These are phyloP conservation scores for Micromesistius poutassou DNA, from an alignment of 2,797 vertebrate genomes.

Conservation along the genomic window DNA sequence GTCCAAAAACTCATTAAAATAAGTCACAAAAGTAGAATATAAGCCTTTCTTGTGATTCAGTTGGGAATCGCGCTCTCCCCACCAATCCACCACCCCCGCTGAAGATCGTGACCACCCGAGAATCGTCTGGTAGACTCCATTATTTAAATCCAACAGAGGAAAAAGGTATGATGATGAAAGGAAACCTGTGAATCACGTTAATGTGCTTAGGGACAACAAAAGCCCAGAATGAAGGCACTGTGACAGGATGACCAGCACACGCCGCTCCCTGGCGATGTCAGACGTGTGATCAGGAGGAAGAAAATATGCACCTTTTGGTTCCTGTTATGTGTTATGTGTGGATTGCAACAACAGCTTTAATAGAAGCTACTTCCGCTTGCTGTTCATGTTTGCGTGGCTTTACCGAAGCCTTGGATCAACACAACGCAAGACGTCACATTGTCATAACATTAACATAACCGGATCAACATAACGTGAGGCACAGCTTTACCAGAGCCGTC, in stretches of 20 bases:
- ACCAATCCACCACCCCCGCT: too few relatives aligned
- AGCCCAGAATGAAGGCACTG: neutral
- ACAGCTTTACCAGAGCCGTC: neutral
- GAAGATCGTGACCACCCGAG: neutral
- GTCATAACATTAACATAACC: too few relatives aligned
- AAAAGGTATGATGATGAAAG: neutral
- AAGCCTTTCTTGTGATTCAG: neutral
- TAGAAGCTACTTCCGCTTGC: neutral
- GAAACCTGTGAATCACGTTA: neutral
- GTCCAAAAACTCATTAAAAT: constrained; percentile 1
- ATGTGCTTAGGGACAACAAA: neutral
- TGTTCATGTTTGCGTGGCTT: neutral
- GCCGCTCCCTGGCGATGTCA: too few relatives aligned
- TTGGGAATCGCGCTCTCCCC: neutral
- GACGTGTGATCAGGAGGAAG: too few relatives aligned
- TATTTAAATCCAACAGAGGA: neutral
- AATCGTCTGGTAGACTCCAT: neutral
- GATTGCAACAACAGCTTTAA: too few relatives aligned
- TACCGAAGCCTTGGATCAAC: too few relatives aligned
- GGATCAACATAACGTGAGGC: neutral
- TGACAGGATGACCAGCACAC: neutral
- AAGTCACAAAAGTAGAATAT: neutral
- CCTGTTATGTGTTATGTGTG: neutral
- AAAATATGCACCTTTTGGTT: too few relatives aligned
- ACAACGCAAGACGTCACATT: too few relatives aligned